phyloP scores from a whole-genome alignment of 64 coral and sea anemone species.

The Pocillopora verrucosa region DNA sequence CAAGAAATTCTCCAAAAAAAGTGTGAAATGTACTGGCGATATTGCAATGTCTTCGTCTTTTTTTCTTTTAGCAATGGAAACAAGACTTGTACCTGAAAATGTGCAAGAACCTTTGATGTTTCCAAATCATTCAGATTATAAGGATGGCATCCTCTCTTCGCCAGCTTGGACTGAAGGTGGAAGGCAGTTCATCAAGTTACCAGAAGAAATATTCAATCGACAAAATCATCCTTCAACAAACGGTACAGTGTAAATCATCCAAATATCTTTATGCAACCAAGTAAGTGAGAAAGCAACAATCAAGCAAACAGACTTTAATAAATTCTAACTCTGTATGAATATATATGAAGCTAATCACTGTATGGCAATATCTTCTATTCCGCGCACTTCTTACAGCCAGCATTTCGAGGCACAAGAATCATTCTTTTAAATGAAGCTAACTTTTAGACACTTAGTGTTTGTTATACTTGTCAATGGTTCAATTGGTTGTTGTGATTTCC shows the following conservation, averaged over 20 bases:
- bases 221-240: not conserved
- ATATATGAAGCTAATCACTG: too few species aligned
- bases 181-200: slow-evolving; percentile 8
- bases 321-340: too few species aligned
- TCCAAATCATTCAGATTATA: slow-evolving; percentile 9
- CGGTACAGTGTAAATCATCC: not conserved
- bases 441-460: too few species aligned
- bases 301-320: too few species aligned
- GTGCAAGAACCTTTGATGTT: slow-evolving; percentile 17
- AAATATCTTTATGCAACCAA: too few species aligned
- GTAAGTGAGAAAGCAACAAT: too few species aligned
- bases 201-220: not conserved
- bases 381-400: too few species aligned
- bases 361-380: too few species aligned
- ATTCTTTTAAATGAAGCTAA: not conserved
- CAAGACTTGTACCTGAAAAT: not conserved
- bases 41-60: not conserved
- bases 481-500: too few species aligned
- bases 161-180: not conserved
- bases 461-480: not conserved
- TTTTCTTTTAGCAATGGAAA: slow-evolving; percentile 44
- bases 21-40: too few species aligned
- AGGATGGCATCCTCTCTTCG: slow-evolving; percentile 17
- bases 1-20: not conserved
- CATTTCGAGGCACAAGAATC: too few species aligned